Evolutionary conservation across 1,140 invertebrate species (phyloP), one percentile per base, ranked within the genome.

Genomic region (Tetramorium parvispinum): DNA sequence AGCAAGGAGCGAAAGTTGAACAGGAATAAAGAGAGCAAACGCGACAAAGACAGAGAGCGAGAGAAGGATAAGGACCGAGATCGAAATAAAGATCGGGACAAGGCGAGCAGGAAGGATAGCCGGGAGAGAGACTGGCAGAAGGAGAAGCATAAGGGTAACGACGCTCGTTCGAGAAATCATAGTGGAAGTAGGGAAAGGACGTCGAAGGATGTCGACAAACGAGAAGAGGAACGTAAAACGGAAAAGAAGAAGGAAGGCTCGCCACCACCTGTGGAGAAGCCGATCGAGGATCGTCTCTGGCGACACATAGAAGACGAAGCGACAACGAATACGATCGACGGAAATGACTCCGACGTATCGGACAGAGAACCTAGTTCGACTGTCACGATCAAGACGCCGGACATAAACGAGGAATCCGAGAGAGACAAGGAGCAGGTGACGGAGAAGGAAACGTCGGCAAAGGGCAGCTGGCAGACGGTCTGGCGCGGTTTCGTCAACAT

Each of bases 401-500:
- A 96, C 40, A 96, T 95, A 8, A 95, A 95, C 63, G 93, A 95
- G 6, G 94, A 95, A 10, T 21, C 89, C 0, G 94, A 95, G 71
- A 91, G 91, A 73, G 90, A 95, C 24, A 81, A 65, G 0, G 95
- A 94, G 18, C 59, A 49, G 24, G 73, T 90, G 13, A 43, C 27
- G 0, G 87, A 93, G 10, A 78, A 87, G 0, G 88, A 91, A 7
- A 81, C 78, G 0, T 13, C 78, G 0, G 11, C 85, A 3, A 92
- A 91, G 1, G 95, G 73, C 71, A 92, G 85, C 66, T 94, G 43
- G 88, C 95, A 53, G 92, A 95, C 96, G 7, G 95, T 98, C 18
- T 99, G 98, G 98, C 97, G 97, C 88, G 98, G 98, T 0, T 97
- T 97, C 75, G 97, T 99, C 2, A 97, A 97, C 90, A 99, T 99